Evolutionary conservation across 2,797 vertebrate species (phyloP), one percentile per base, ranked within the genome.

Genomic region (Manis pentadactyla): DNA sequence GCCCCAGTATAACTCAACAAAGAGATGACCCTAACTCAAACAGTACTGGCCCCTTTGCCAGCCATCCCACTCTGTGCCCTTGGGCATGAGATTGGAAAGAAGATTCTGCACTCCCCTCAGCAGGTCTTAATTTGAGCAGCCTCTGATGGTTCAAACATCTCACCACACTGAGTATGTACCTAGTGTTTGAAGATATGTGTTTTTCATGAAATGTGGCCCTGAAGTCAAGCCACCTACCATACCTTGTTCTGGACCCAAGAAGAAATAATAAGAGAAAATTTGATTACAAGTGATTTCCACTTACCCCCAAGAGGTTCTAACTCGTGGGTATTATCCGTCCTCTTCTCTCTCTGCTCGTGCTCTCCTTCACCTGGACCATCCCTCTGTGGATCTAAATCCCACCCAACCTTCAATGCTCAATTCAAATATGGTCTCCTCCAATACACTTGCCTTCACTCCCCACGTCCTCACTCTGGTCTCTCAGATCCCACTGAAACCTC

Each of bases 401-500:
- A 27, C 34, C 31, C 89, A 93, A 2, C 10, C 53, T 64, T 89
- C 71, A 46, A 2, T 42, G 19, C 57, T 90, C 57, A 64, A 34
- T 57, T 96, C 73, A 73, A 96, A 87, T 2, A 7, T 46, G 18
- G 13, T 46, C 82, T 77, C 37, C 61, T 74, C 90, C 53, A 68
- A 39, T 59, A 90, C 84, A 92, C 90, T 79, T 57, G 29, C 75
- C 92, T 93, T 87, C 71, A 75, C 78, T 84, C 91, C 23, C 84
- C 23, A 73, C 75, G 63, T 85, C 90, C 88, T 90, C 87, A 81
- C 74, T 87, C 46, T 57, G 27, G 23, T 94, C 84, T 96, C 90
- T 79, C 84, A 83, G 74, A 57, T 92, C 85, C 84, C 77, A 66
- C 11, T 88, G 46, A 97, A 96, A 85, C 55, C 74, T 94, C 39